A percentile compares a stretch with the other conserved stretches of the same genome.
These are phyloP conservation scores for Cheilosia soror DNA, from an alignment of 2,888 invertebrate species.

Conservation along the genomic window DNA sequence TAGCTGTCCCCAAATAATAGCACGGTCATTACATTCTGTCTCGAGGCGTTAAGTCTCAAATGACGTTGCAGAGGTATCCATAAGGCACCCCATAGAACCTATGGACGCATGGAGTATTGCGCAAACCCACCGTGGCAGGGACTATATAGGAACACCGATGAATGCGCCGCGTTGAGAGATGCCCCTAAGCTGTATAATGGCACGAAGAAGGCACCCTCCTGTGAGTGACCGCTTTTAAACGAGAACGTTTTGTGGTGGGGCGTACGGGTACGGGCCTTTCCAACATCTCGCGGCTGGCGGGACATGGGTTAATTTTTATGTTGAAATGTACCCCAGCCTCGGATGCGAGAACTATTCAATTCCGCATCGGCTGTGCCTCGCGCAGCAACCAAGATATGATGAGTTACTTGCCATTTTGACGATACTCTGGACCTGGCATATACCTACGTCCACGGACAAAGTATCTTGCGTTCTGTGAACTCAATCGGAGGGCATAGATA, in stretches of 20 bases:
- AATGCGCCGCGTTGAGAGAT: slow-evolving; percentile 56
- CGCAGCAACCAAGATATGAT: slow-evolving; percentile 21
- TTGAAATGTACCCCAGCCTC: slow-evolving; percentile 7
- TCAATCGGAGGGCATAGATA: slow-evolving; percentile 72
- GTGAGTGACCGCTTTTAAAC: slow-evolving; percentile 75
- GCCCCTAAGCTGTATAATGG: slow-evolving; percentile 36
- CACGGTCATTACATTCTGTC: slow-evolving; percentile 60
- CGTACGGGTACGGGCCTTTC: slow-evolving; percentile 15
- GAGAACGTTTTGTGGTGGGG: slow-evolving; percentile 39
- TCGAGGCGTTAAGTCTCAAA: slow-evolving; percentile 66
- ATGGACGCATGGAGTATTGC: slow-evolving; percentile 10
- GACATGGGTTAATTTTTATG: slow-evolving; percentile 55
- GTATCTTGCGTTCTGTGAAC: slow-evolving; percentile 51
- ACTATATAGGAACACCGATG: background rate
- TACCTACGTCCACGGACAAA: background rate
- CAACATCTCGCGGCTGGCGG: background rate
- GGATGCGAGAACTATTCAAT: slow-evolving; percentile 32
- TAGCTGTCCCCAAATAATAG: slow-evolving; percentile 71
- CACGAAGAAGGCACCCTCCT: slow-evolving; percentile 69
- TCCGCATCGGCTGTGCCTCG: slow-evolving; percentile 24
- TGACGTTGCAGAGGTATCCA: slow-evolving; percentile 53
- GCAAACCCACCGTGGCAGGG: slow-evolving; percentile 3
- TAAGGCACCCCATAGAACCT: slow-evolving; percentile 57
- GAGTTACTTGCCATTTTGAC: slow-evolving; percentile 50
- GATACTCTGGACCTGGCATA: background rate